Percentiles rank a stretch among this genome's conserved stretches.
Evolutionary conservation across 2,888 invertebrate genomes (phyloP).

Genomic region (Sesamia inferens): DNA sequence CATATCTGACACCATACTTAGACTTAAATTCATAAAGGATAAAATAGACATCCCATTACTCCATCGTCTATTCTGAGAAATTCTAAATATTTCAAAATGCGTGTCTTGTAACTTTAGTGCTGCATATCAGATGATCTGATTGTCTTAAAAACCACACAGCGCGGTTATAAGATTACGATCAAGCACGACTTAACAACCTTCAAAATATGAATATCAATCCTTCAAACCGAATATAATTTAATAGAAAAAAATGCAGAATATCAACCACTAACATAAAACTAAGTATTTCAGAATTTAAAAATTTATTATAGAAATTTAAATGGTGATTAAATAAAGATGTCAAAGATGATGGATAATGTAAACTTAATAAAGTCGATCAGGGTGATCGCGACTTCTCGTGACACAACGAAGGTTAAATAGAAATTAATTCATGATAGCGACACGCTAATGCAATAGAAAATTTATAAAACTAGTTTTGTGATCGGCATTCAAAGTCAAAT

Average conservation of each 20-base stretch:
- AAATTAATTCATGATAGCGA: constrained; percentile 73
- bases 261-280: constrained; percentile 24
- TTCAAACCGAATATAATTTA: not conserved
- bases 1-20: constrained; percentile 13
- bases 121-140: constrained; percentile 48
- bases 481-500: constrained; percentile 75
- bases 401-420: constrained; percentile 74
- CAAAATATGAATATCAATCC: constrained; percentile 30
- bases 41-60: constrained; percentile 4
- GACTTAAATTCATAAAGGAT: constrained; percentile 6
- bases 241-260: constrained; percentile 12
- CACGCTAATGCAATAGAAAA: constrained; percentile 71
- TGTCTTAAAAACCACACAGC: constrained; percentile 11
- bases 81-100: constrained; percentile 11
- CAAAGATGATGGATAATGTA: constrained; percentile 35
- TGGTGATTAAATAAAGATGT: constrained; percentile 18
- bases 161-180: constrained; percentile 36
- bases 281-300: constrained; percentile 14
- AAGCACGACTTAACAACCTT: constrained; percentile 43
- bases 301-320: constrained; percentile 26
- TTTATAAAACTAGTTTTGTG: constrained; percentile 64
- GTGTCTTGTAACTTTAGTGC: constrained; percentile 1
- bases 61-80: constrained; percentile 30
- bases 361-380: constrained; percentile 51
- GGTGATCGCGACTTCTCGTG: constrained; percentile 71